Percentiles rank a stretch among this genome's conserved stretches.
phyloP scores from a whole-genome alignment of 1,140 invertebrate species.

The Druon quercuslanigerum region DNA sequence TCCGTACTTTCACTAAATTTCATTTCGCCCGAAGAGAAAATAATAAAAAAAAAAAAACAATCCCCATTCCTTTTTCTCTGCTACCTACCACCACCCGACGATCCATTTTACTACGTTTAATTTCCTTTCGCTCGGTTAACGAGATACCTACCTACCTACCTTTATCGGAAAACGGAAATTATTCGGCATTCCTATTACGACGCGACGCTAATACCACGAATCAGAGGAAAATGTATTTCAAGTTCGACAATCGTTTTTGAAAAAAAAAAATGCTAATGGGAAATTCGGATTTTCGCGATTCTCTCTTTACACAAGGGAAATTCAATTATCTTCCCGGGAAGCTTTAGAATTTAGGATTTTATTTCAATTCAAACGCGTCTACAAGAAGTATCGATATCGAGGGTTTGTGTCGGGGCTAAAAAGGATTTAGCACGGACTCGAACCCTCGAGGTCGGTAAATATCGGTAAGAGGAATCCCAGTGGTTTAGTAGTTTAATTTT shows the following conservation, averaged over 20 bases:
- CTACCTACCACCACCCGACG: slow-evolving; percentile 10
- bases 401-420: too few relatives aligned
- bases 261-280: slow-evolving; percentile 19
- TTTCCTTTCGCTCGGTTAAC: slow-evolving; percentile 39
- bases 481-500: too few relatives aligned
- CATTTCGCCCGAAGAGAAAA: slow-evolving; percentile 7
- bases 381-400: background rate
- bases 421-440: too few relatives aligned
- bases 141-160: slow-evolving; percentile 35
- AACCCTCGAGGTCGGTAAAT: too few relatives aligned
- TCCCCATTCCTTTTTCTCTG: slow-evolving; percentile 23
- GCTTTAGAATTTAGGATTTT: background rate
- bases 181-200: slow-evolving; percentile 39
- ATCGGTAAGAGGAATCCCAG: too few relatives aligned
- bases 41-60: slow-evolving; percentile 31
- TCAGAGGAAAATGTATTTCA: slow-evolving; percentile 35
- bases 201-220: slow-evolving; percentile 27
- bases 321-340: background rate
- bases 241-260: slow-evolving; percentile 16
- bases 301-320: background rate
- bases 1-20: slow-evolving; percentile 13
- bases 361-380: background rate
- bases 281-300: slow-evolving; percentile 5
- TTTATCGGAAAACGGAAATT: slow-evolving; percentile 43
- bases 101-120: slow-evolving; percentile 43